Evolutionary conservation across 1,140 invertebrate species (phyloP), one percentile per base, ranked within the genome.

Genomic region (Caerostris darwini): DNA sequence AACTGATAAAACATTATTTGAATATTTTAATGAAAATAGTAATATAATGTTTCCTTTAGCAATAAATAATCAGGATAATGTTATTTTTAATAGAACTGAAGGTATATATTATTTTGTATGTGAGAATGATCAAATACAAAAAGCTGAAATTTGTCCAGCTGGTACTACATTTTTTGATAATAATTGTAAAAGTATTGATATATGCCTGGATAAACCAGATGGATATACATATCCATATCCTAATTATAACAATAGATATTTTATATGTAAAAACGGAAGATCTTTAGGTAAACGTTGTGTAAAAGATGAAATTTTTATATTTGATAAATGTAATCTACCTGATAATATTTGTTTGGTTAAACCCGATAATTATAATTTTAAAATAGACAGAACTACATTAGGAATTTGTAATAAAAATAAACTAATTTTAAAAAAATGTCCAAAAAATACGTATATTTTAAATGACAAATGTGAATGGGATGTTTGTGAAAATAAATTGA

Each of bases 391-490:
- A 19, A 58, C 7, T 0, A 59, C 54, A 2, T 8, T 50, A 50
- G 83, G 83, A 19, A 54, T 86, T n/a, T 86, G 83, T 59, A n/a
- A 3, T 5, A 19, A 54, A n/a, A 54, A 54, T 34, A 86, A 86
- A 86, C 17, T 7, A 12, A 10, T n/a, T 5, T 58, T 58, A 34
- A 17, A 19, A 86, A 7, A 0, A 7, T 86, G 83, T 86, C 8
- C n/a, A 6, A 58, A 57, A 86, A 34, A 59, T 58, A 6, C 6
- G 7, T 59, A 86, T 19, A 7, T 86, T 59, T 86, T 86, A n/a
- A 34, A 86, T 57, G 12, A 19, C n/a, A 57, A 86, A 59, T 86
- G 83, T n/a, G 83, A 86, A 86, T 86, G 8, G 6, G 83, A 86
- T 50, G n/a, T 19, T 2, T 86, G 83, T 19, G n/a, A 50, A 10